Base-by-base conservation (phyloP, 2,113 vertebrate genomes). In the Mungos mungo region DNA sequence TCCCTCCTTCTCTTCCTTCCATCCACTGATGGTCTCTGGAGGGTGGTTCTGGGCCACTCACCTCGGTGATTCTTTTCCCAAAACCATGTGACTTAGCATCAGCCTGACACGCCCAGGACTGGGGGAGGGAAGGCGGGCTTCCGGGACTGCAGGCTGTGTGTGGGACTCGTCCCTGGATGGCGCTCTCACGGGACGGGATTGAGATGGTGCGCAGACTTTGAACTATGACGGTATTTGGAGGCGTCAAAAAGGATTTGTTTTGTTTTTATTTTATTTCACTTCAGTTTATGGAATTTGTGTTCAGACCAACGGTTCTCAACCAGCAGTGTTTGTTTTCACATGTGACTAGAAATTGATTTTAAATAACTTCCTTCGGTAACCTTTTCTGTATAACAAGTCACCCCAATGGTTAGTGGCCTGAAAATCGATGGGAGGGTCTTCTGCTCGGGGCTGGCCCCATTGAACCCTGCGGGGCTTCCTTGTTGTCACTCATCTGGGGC, bases 301-400 rank as follows among this genome's bases (percentile, higher is more conserved):
- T 83, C 54, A 83, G 63, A 88, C 29, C 18, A 93, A 38, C 50
- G 86, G 82, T 68, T 92, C 33, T 93, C 81, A 84, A 87, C 27
- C 29, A 71, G 82, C 83, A 41, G 31, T 92, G 41, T 86, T 69
- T 95, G 23, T 79, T 96, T 93, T 77, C 65, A 89, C 38, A n/a
- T 35, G 74, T 80, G 54, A 25, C 60, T 87, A 92, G 72, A 82
- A 82, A 86, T 77, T 77, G 90, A 80, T 76, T 97, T 96, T 45
- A 52, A 88, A 93, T 47, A 96, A 82, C 13, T 76, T 13, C 69
- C 88, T 93, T 7, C 50, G 57, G 85, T 91, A 93, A 27, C 31
- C 45, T 96, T 96, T 65, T 76, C 83, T 77, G 57, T 38, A 93
- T 91, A 91, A 74, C 54, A 80, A 79, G 25, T 72, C 38, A 92